Conservation (phyloP, 2,797 vertebrate genomes). For the Hydrocynus forskahlii region DNA sequence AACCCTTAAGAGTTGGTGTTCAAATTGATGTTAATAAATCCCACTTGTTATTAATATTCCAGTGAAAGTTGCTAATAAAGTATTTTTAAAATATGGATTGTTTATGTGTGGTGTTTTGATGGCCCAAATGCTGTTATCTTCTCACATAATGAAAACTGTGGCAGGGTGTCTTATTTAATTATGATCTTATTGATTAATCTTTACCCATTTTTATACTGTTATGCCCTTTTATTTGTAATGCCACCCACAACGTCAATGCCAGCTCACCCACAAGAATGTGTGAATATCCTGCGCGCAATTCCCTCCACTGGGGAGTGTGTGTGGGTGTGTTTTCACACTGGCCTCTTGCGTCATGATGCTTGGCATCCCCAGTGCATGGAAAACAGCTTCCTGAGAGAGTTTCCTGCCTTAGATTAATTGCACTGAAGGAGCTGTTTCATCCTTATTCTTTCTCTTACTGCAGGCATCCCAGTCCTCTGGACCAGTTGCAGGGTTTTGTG, state of each 20-base stretch:
- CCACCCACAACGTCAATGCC: too few relatives aligned
- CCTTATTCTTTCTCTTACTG: conserved; percentile 1
- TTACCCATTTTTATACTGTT: too few relatives aligned
- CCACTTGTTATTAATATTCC: not conserved
- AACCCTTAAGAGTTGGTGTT: not conserved
- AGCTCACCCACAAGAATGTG: conserved; percentile 9
- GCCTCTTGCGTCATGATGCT: conserved; percentile 38
- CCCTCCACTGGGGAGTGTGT: not conserved
- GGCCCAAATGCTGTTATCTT: conserved; percentile 9
- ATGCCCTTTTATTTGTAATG: too few relatives aligned
- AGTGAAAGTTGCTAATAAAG: conserved; percentile 13
- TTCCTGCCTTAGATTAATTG: conserved; percentile 38
- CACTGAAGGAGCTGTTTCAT: conserved; percentile 11
- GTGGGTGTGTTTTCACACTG: conserved; percentile 25
- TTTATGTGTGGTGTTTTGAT: not conserved
- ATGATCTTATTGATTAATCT: not conserved
- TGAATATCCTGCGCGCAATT: not conserved
- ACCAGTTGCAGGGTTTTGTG: not conserved
- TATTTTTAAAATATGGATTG: conserved; percentile 4
- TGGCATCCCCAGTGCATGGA: conserved; percentile 31
- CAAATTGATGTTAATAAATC: conserved; percentile 7
- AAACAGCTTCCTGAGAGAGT: conserved; percentile 34
- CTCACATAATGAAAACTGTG: not conserved
- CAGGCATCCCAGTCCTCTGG: not conserved
- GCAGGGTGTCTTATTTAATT: not conserved